phyloP scores from a whole-genome alignment of 2,113 vertebrate genomes.

The Corythaeola cristata region DNA sequence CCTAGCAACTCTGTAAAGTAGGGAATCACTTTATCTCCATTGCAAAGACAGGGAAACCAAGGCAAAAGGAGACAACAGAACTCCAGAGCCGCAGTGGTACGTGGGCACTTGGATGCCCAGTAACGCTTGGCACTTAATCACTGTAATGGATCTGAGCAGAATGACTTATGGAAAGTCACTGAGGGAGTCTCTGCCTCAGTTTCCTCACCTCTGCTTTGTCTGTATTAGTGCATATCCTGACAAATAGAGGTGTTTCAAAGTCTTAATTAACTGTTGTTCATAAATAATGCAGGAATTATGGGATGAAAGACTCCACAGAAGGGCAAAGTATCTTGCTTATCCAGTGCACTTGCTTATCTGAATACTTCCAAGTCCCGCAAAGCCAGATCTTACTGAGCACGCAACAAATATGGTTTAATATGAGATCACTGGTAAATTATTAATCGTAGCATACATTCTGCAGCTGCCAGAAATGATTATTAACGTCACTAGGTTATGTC shows the following conservation, averaged over 20 bases:
- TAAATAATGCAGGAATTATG: not conserved
- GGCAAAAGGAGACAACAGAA: not conserved
- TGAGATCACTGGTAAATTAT: constrained; percentile 17
- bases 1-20: not conserved
- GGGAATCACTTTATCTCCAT: not conserved
- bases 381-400: not conserved
- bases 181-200: not conserved
- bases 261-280: not conserved
- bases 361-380: not conserved
- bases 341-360: not conserved
- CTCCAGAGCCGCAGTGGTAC: accelerated
- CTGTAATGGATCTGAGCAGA: not conserved
- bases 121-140: accelerated
- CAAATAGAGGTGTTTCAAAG: not conserved
- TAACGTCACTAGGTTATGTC: not conserved
- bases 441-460: not conserved
- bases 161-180: not conserved
- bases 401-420: not conserved
- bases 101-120: not conserved
- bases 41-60: not conserved
- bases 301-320: not conserved
- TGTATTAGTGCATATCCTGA: not conserved
- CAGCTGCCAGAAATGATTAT: not conserved
- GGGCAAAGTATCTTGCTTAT: constrained; percentile 39
- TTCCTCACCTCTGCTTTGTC: not conserved